A percentile compares a stretch with the other conserved stretches of the same genome.
phyloP scores from a whole-genome alignment of 2,888 invertebrate genomes.

The Cryptus viduatorius region DNA sequence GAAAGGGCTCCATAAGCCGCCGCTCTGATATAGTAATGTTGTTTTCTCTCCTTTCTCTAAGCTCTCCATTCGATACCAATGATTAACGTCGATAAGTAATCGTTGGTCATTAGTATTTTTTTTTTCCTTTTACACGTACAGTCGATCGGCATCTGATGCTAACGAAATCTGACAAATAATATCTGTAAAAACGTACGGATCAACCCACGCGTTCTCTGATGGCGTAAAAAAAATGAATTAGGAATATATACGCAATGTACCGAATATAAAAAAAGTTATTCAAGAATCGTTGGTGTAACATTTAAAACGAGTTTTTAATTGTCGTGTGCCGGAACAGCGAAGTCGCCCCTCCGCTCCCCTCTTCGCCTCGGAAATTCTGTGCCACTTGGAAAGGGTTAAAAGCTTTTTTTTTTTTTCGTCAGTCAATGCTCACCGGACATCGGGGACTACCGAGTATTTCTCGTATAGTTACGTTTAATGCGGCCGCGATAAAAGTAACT shows the following conservation, averaged over 20 bases:
- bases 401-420: conserved; percentile 22
- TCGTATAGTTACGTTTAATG: conserved; percentile 57
- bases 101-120: too few species aligned
- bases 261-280: not conserved
- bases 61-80: not conserved
- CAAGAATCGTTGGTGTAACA: not conserved
- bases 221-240: too few species aligned
- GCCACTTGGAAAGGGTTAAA: conserved; percentile 15
- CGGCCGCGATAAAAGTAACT: conserved; percentile 46
- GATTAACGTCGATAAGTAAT: not conserved
- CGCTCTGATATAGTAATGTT: not conserved
- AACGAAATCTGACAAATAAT: too few species aligned
- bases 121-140: too few species aligned
- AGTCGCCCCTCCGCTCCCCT: not conserved
- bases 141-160: too few species aligned
- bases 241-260: not conserved
- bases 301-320: not conserved
- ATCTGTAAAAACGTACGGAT: too few species aligned
- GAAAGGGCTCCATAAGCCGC: conserved; percentile 31
- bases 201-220: too few species aligned
- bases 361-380: not conserved
- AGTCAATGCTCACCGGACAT: not conserved
- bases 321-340: not conserved
- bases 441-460: conserved; percentile 26
- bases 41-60: conserved; percentile 5